Base-by-base conservation (phyloP, 2,113 vertebrate species). In the Onychorhynchus coronatus region DNA sequence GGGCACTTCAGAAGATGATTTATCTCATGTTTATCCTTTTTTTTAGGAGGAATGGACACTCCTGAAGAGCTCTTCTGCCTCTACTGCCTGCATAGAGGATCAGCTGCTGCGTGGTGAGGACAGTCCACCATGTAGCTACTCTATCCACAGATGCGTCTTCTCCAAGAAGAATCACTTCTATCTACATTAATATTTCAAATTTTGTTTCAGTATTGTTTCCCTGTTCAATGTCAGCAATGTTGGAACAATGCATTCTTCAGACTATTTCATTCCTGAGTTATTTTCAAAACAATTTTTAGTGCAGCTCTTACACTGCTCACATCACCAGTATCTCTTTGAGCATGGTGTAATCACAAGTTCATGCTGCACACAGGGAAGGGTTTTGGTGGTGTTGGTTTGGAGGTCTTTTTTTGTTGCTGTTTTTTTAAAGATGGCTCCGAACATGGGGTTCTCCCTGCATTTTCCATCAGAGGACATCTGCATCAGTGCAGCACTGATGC, bases 91-190 rank as follows among this genome's bases (percentile, higher is more conserved):
- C 56, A 76, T 41, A 46, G 73, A 67, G 1, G 20, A 28, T 67
- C n/a, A 63, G 18, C 23, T 1, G 4, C 12, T 12, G 15, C 37
- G n/a, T 1, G 0, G 0, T 52, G 31, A 68, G 18, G 7, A 8
- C 33, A 56, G 7, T 11, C 11, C 39, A 30, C 44, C 4, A 0
- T 3, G 31, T 41, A 56, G 20, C 39, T 46, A 10, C 27, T 79
- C 47, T 22, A 2, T 41, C 53, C 47, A 61, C 72, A 86, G 79
- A 41, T 46, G 24, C 0, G 1, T 20, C 53, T 67, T 72, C 39
- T 59, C 74, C 44, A 47, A 72, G 27, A 11, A n/a, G n/a, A 68
- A 3, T 23, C 5, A 2, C 49, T 79, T 62, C 56, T 73, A 42
- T 23, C 58, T 56, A 3, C 44, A 6, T 59, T n/a, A 50, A 12